Evolutionary conservation across 2,113 vertebrate species (phyloP).

Genomic region (Pholis gunnellus): DNA sequence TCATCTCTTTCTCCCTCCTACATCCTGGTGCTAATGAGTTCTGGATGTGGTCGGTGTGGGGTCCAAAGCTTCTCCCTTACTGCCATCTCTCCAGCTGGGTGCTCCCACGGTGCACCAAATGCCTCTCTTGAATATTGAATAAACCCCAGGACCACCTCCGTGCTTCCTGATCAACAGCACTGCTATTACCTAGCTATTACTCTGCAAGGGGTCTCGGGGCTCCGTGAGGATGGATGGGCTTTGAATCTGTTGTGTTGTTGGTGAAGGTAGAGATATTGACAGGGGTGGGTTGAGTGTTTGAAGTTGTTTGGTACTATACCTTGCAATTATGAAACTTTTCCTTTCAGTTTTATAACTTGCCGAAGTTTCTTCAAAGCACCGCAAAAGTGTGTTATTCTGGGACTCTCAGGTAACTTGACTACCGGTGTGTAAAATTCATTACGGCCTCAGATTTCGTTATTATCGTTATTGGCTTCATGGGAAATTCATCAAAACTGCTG

Average conservation of each 20-base stretch:
- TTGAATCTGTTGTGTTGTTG: conserved; percentile 54
- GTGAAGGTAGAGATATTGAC: conserved; percentile 47
- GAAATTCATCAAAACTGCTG: neutral
- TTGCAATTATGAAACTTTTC: conserved; percentile 29
- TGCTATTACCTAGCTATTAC: conserved; percentile 65
- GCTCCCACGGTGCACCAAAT: conserved; percentile 77
- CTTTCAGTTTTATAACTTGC: conserved; percentile 44
- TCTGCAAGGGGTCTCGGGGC: conserved; percentile 42
- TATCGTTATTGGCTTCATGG: neutral
- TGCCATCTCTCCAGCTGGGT: conserved; percentile 63
- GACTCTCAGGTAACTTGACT: conserved; percentile 6
- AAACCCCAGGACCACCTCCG: conserved; percentile 66
- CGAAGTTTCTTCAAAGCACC: conserved; percentile 15
- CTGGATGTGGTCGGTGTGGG: conserved; percentile 63
- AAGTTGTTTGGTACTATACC: conserved; percentile 51
- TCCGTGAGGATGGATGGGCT: conserved; percentile 53
- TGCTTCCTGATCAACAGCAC: conserved; percentile 75
- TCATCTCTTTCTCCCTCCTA: conserved; percentile 14
- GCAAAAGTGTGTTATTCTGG: neutral
- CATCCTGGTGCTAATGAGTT: conserved; percentile 63
- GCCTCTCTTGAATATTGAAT: conserved; percentile 82
- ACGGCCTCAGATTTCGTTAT: neutral
- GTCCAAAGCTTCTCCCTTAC: conserved; percentile 64
- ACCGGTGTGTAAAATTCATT: neutral
- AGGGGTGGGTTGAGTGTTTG: conserved; percentile 41